phyloP scores from a whole-genome alignment of 2,797 vertebrate species.

The Pangasius sanitwongsei region DNA sequence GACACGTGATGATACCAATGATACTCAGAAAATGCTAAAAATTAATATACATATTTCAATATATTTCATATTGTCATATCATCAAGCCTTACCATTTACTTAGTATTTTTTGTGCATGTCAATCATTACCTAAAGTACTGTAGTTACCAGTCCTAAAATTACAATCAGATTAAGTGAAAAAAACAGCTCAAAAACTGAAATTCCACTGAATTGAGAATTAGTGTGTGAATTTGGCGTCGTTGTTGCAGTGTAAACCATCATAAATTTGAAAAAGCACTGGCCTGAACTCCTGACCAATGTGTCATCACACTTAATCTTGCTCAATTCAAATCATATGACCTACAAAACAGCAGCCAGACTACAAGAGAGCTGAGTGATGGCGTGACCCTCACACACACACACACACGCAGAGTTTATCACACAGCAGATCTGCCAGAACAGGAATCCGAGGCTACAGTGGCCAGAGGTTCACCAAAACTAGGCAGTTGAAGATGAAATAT shows the following conservation, averaged over 20 bases:
- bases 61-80: not conserved
- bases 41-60: not conserved
- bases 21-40: not conserved
- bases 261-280: not conserved
- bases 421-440: not conserved
- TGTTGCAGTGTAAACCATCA: constrained; percentile 28
- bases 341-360: constrained; percentile 25
- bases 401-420: constrained; percentile 7
- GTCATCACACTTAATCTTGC: constrained; percentile 21
- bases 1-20: not conserved
- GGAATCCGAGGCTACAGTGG: not conserved
- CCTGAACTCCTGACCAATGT: constrained; percentile 32
- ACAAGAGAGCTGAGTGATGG: constrained; percentile 13
- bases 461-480: not conserved
- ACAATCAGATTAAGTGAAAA: not conserved
- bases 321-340: constrained; percentile 45
- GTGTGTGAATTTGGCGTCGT: constrained; percentile 2
- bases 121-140: not conserved
- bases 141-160: not conserved
- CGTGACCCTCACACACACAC: not conserved
- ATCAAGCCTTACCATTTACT: not conserved
- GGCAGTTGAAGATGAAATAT: not conserved
- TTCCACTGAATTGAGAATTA: constrained; percentile 22
- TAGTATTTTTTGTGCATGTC: not conserved
- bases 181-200: not conserved